A percentile compares a stretch with the other conserved stretches of the same genome.
phyloP scores from a whole-genome alignment of 2,888 invertebrate genomes.

The Germaria angustata region DNA sequence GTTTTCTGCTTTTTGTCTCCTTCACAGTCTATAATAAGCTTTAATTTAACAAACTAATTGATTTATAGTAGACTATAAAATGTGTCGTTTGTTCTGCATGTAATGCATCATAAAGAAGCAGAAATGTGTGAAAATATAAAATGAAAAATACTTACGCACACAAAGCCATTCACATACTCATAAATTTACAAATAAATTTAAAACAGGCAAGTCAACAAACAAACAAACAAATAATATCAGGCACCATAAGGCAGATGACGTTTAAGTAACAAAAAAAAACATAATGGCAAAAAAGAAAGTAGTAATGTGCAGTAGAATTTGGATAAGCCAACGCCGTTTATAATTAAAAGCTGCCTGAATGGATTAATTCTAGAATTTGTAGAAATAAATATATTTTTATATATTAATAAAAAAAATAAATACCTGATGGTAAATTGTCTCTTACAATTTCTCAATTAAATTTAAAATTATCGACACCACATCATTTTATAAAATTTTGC shows the following conservation, averaged over 20 bases:
- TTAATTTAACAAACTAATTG: constrained; percentile 73
- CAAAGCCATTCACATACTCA: constrained; percentile 42
- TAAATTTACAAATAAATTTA: constrained; percentile 49
- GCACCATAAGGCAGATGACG: constrained; percentile 23
- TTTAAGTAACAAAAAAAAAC: constrained; percentile 30
- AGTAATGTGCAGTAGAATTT: neutral
- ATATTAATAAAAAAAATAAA: too few relatives aligned
- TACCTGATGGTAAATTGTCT: too few relatives aligned
- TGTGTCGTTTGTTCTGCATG: constrained; percentile 78
- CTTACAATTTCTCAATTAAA: too few relatives aligned
- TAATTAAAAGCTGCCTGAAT: too few relatives aligned
- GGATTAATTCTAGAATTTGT: too few relatives aligned
- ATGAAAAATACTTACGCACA: constrained; percentile 14
- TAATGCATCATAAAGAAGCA: constrained; percentile 76
- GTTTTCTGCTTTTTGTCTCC: neutral
- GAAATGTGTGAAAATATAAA: constrained; percentile 62
- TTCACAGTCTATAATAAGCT: constrained; percentile 42
- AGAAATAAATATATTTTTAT: too few relatives aligned
- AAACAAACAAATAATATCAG: constrained; percentile 20
- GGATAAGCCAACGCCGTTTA: too few relatives aligned
- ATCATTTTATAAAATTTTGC: too few relatives aligned
- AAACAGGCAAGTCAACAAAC: constrained; percentile 18
- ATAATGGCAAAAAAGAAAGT: neutral
- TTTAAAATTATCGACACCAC: too few relatives aligned
- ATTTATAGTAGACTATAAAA: constrained; percentile 79